Evolutionary conservation across 2,797 vertebrate genomes (phyloP).

Genomic region (Enteromius unitaeniatus): DNA sequence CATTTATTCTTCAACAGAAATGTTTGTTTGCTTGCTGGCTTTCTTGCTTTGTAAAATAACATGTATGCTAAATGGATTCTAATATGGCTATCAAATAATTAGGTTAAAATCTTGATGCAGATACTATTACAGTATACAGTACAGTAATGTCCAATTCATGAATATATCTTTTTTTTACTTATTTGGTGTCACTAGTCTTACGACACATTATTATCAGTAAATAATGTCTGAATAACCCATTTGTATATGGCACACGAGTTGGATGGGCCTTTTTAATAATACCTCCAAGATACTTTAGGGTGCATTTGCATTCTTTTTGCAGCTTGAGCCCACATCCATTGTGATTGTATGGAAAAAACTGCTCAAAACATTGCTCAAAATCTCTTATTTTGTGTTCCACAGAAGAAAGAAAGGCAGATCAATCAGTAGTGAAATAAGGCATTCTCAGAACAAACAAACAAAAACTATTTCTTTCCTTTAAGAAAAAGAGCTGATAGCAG

Average conservation of each 20-base stretch:
- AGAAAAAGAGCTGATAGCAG: conserved; percentile 23
- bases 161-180: neutral
- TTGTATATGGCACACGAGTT: too few species aligned
- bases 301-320: neutral
- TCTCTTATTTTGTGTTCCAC: neutral
- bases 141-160: neutral
- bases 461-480: conserved; percentile 1
- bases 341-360: neutral
- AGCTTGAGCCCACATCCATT: neutral
- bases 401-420: neutral
- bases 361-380: neutral
- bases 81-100: neutral
- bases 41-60: neutral
- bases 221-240: neutral
- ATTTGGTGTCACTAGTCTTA: neutral
- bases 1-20: neutral
- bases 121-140: neutral
- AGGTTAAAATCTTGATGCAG: neutral
- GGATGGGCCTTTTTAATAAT: neutral
- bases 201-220: neutral
- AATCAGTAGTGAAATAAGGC: neutral
- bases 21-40: neutral
- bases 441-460: neutral
- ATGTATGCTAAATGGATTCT: neutral
- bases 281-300: neutral